Evolutionary conservation across 2,888 invertebrate species (phyloP), one percentile per base, ranked within the genome.

Genomic region (Urechis unicinctus): DNA sequence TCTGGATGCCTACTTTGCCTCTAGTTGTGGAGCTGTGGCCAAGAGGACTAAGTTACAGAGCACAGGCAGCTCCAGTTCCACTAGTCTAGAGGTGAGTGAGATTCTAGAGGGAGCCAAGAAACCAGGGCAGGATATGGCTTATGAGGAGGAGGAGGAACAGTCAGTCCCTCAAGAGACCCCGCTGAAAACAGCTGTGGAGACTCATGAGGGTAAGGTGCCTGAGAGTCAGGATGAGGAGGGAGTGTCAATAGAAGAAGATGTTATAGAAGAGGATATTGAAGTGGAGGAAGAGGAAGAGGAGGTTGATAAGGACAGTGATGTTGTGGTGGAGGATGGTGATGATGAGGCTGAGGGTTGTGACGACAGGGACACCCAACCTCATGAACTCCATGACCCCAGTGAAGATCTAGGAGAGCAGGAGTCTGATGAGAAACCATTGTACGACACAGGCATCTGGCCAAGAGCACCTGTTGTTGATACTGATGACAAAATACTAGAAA

Each of bases 61-160:
- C 52, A 88, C 87, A n/a, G 89, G 89, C 17, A 91, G 91, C 58
- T 91, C 65, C 4, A 65, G 64, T 45, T 63, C 66, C 3, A 58
- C 92, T 3, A 91, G 91, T 68, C 82, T 90, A 25, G 92, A 93
- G 80, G 92, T 92, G 25, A 86, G 89, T 73, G 88, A 91, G 80
- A 92, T 92, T 65, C 82, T 92, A 13, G 64, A 58, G 22, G 56
- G 55, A n/a, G 61, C 62, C 52, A 52, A 61, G 53, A 43, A 57
- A 55, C 26, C 61, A 56, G 61, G 58, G 56, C 25, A 56, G 52
- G 41, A 61, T 52, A 22, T 59, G 57, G 52, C 62, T 48, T 52
- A 55, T 46, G 55, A 60, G 25, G 61, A 61, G 31, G 58, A 57
- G n/a, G 50, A 56, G 46, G 61, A 62, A n/a, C 50, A 60, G 21